Percentiles rank a stretch among this genome's conserved stretches.
Conservation (phyloP, 2,888 invertebrate genomes). For the Eristalinus sepulchralis region DNA sequence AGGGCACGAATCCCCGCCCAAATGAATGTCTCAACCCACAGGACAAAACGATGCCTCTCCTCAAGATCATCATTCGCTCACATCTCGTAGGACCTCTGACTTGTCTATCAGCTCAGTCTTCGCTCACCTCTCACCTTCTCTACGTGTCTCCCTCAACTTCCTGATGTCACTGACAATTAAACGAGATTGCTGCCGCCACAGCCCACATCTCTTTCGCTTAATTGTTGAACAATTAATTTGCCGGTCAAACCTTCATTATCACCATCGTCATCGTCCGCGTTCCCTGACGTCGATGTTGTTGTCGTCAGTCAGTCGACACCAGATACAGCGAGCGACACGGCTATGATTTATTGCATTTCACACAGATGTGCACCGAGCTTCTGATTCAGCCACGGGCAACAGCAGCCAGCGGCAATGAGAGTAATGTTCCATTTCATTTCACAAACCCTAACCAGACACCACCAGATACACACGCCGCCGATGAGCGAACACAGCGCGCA, state of each 20-base stretch:
- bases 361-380: constrained; percentile 49
- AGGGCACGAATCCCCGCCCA: too few species aligned
- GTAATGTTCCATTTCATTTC: constrained; percentile 66
- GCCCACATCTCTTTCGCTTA: constrained; percentile 35
- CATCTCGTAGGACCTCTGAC: too few species aligned
- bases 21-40: too few species aligned
- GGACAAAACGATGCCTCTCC: too few species aligned
- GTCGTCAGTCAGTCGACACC: constrained; percentile 27
- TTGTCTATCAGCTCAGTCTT: too few species aligned
- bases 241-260: constrained; percentile 57
- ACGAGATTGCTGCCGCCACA: constrained; percentile 31
- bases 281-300: background rate
- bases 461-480: constrained; percentile 53
- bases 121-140: too few species aligned
- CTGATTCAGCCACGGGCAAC: background rate
- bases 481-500: too few species aligned
- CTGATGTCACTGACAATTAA: constrained; percentile 30
- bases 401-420: background rate
- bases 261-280: background rate
- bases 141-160: constrained; percentile 1
- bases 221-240: constrained; percentile 59
- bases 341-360: constrained; percentile 69
- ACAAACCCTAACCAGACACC: constrained; percentile 66
- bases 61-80: too few species aligned
- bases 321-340: constrained; percentile 40